phyloP scores from a whole-genome alignment of 2,113 vertebrate species.

The Pelecanoides urinatrix region DNA sequence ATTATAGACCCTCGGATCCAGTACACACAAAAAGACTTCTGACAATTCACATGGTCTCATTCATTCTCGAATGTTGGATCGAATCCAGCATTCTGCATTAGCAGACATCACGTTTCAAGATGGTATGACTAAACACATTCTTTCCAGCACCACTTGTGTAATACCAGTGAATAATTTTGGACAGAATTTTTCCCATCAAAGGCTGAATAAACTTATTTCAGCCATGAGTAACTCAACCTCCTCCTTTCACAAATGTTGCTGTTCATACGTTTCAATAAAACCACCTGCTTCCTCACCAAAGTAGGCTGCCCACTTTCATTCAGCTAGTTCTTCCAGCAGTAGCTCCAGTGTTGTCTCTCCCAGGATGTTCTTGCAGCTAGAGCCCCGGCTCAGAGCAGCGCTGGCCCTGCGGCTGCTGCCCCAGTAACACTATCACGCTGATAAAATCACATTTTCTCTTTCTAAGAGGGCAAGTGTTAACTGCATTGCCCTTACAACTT shows the following conservation, averaged over 20 bases:
- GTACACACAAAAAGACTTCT: neutral
- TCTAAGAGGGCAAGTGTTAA: neutral
- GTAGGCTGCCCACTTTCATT: neutral
- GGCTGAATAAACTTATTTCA: constrained; percentile 22
- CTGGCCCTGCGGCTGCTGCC: neutral
- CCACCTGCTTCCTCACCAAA: constrained; percentile 1
- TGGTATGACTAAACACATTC: neutral
- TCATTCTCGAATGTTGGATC: neutral
- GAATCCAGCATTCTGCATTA: neutral
- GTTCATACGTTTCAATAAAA: neutral
- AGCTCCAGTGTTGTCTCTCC: neutral
- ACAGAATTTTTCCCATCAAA: constrained; percentile 12
- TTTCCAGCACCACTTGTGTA: neutral
- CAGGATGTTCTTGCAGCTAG: neutral
- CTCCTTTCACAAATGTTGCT: neutral
- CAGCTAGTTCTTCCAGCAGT: neutral
- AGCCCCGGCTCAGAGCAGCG: neutral
- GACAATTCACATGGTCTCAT: neutral
- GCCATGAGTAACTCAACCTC: neutral
- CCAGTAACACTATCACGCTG: neutral
- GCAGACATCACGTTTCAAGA: neutral
- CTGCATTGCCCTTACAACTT: neutral
- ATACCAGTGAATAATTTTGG: neutral
- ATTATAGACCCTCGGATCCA: neutral
- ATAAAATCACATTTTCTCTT: constrained; percentile 3